Evolutionary conservation across 2,888 invertebrate genomes (phyloP).

Genomic region (Erebia aethiops): DNA sequence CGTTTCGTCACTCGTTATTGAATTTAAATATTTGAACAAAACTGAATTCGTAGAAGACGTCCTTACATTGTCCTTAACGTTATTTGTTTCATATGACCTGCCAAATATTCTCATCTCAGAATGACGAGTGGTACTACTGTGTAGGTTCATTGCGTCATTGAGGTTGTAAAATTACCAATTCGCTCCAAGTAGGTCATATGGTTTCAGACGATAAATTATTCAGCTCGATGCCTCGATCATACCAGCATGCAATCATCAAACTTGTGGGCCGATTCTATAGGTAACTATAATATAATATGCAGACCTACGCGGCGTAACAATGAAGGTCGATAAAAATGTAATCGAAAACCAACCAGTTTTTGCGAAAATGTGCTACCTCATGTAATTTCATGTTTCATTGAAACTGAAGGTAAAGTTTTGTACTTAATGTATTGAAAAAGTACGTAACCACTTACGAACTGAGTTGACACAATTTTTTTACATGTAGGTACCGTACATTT

Average conservation of each 20-base stretch:
- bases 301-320: slow-evolving; percentile 2
- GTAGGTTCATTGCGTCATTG: slow-evolving; percentile 61
- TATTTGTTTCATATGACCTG: slow-evolving; percentile 45
- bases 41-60: slow-evolving; percentile 37
- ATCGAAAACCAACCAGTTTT: slow-evolving; percentile 68
- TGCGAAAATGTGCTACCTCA: slow-evolving; percentile 17
- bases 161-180: slow-evolving; percentile 50
- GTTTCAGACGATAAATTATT: slow-evolving; percentile 61
- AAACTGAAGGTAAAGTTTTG: slow-evolving; percentile 14
- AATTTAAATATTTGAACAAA: slow-evolving; percentile 16
- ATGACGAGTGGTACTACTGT: slow-evolving; percentile 44
- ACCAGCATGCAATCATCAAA: slow-evolving; percentile 24
- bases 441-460: neutral
- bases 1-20: too few relatives aligned
- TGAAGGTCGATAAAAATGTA: slow-evolving; percentile 43
- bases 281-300: neutral
- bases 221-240: slow-evolving; percentile 51
- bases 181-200: slow-evolving; percentile 74
- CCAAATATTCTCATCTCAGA: slow-evolving; percentile 49
- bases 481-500: neutral
- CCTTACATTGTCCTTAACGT: slow-evolving; percentile 35
- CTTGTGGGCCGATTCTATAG: neutral
- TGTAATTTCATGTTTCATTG: slow-evolving; percentile 9
- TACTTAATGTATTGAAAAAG: neutral
- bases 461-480: slow-evolving; percentile 11